phyloP scores from a whole-genome alignment of 2,113 vertebrate species.

The Conger conger region DNA sequence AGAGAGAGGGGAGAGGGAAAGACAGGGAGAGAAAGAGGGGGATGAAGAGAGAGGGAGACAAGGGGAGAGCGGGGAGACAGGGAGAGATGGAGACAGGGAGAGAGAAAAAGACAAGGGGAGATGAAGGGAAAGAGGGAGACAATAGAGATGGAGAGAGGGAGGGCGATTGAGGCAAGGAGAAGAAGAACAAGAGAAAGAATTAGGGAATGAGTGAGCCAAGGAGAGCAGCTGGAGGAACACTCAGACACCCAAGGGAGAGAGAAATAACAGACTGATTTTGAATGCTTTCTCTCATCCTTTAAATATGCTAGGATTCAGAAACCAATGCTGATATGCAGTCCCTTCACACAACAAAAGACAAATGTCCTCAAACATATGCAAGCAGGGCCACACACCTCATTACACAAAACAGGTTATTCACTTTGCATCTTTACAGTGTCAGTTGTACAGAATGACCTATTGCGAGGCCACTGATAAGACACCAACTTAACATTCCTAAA shows the following conservation, averaged over 20 bases:
- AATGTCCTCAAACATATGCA: not conserved
- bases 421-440: not conserved
- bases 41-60: not conserved
- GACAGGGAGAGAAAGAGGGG: not conserved
- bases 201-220: not conserved
- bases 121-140: not conserved
- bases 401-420: not conserved
- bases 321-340: not conserved
- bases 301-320: not conserved
- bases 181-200: not conserved
- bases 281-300: not conserved
- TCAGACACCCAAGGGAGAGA: not conserved
- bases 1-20: not conserved
- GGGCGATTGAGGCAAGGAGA: not conserved
- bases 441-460: not conserved
- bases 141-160: too few species aligned
- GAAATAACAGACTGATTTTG: not conserved
- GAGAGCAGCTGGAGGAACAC: not conserved
- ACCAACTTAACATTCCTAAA: not conserved
- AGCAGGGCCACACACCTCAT: too few species aligned
- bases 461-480: not conserved
- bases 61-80: not conserved
- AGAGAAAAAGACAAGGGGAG: not conserved
- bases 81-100: too few species aligned
- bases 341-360: not conserved